phyloP scores from a whole-genome alignment of 2,888 invertebrate species.

The Clostera curtula region DNA sequence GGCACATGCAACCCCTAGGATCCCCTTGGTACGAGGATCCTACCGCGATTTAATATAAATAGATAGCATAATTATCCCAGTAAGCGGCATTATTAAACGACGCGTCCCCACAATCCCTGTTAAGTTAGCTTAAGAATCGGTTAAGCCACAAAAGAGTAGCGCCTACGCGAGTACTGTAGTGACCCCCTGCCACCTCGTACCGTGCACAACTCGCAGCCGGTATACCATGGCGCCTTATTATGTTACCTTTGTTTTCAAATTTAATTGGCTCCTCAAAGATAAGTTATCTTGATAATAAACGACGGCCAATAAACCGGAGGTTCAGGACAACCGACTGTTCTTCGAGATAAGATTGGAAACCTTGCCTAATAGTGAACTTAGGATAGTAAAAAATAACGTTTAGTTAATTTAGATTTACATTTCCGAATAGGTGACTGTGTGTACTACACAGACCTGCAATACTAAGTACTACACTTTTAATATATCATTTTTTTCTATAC shows the following conservation, averaged over 20 bases:
- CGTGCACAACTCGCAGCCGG: conserved; percentile 19
- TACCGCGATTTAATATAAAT: no score
- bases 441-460: no score
- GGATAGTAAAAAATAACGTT: conserved; percentile 6
- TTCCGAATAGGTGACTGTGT: not conserved
- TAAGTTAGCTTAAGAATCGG: conserved; percentile 44
- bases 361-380: conserved; percentile 49
- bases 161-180: conserved; percentile 57
- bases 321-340: conserved; percentile 56
- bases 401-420: conserved; percentile 3
- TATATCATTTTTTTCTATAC: no score
- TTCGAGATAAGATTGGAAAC: conserved; percentile 61
- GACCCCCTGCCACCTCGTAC: conserved; percentile 28
- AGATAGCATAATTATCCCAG: no score
- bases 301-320: conserved; percentile 71
- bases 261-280: conserved; percentile 73
- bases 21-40: no score
- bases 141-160: conserved; percentile 58
- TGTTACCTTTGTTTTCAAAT: conserved; percentile 75
- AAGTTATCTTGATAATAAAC: conserved; percentile 74
- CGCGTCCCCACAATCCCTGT: conserved; percentile 39
- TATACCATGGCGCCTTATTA: conserved; percentile 69
- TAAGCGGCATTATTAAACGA: conserved; percentile 13
- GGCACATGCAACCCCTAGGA: no score
- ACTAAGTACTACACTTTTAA: no score